Evolutionary conservation across 2,888 invertebrate genomes (phyloP).

Genomic region (Tupiocoris notatus): DNA sequence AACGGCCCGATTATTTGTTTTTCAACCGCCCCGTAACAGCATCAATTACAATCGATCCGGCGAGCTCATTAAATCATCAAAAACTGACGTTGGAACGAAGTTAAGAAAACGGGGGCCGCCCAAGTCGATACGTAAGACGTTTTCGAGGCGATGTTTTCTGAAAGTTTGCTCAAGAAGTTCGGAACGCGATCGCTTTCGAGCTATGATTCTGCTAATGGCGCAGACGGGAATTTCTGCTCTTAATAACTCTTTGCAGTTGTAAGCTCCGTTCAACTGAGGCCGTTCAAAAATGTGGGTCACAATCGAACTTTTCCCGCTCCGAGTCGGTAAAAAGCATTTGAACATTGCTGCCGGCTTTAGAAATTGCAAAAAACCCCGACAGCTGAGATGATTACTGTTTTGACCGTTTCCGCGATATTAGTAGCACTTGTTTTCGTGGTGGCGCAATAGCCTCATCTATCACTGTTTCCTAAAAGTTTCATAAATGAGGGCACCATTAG

Average conservation of each 20-base stretch:
- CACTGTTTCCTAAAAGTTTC: too few species aligned
- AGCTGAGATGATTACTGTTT: too few species aligned
- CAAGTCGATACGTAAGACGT: neutral
- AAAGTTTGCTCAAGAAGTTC: neutral
- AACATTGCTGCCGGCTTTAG: too few species aligned
- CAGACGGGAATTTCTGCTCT: neutral
- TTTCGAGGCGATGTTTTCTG: neutral
- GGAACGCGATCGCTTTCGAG: too few species aligned
- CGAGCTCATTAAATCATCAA: neutral
- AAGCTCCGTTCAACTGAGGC: neutral
- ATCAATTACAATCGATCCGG: neutral
- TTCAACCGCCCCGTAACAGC: neutral
- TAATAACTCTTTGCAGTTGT: neutral
- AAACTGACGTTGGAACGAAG: neutral
- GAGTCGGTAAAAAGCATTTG: too few species aligned
- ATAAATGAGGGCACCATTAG: too few species aligned
- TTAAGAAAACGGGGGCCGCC: neutral
- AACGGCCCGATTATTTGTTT: neutral
- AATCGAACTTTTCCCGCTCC: neutral
- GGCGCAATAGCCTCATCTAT: too few species aligned
- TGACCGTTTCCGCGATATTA: too few species aligned
- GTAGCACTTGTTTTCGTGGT: too few species aligned
- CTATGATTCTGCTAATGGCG: neutral
- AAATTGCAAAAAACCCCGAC: too few species aligned
- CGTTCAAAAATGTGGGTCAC: neutral